Base-by-base conservation (phyloP, 2,888 invertebrate species). In the Hedya salicella region DNA sequence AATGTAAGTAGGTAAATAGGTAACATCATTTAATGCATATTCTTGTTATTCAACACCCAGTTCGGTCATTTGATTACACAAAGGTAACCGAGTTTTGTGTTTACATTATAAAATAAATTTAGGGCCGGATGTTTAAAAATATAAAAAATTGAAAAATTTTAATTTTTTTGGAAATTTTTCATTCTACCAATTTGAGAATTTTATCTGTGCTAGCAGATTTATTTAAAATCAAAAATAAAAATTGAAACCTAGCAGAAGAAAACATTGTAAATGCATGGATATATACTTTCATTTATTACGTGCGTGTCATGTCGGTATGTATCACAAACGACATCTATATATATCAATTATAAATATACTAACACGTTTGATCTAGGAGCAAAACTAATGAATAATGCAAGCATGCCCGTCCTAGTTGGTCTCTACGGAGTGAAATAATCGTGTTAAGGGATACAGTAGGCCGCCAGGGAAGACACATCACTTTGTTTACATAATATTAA, bases 1-100 rank as follows among this genome's bases (percentile, higher is more conserved):
- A 42, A 40, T 39, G 39, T 39, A 40, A 42, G 56, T 63, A 42
- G 63, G 57, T 64, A 50, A 64, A 42, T 50, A 19, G 53, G 44
- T 57, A 53, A 44, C 52, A 44, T 53, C 25, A 30, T 30, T 49
- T 62, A 16, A 52, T 53, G 5, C 17, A 40, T 30, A 30, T 52
- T n/a, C 36, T 54, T 48, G 16, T 53, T 42, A 21, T 57, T 42
- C 49, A 44, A 64, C 49, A 57, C 6, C 50, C n/a, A 57, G 63
- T 64, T 53, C 11, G 52, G 16, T 2, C 32, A 50, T 16, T 42
- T 50, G 49, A 56, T 44, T 57, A 50, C 16, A 57, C 30, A 63
- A 57, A 50, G 36, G 1, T 50, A 36, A 42, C 49, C 16, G 56
- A 40, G 40, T 57, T 56, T 32, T 21, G 21, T 8, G 21, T 42